Percentiles rank a stretch among this genome's conserved stretches.
Conservation (phyloP, 1,140 invertebrate species). For the Plectus sambesii region DNA sequence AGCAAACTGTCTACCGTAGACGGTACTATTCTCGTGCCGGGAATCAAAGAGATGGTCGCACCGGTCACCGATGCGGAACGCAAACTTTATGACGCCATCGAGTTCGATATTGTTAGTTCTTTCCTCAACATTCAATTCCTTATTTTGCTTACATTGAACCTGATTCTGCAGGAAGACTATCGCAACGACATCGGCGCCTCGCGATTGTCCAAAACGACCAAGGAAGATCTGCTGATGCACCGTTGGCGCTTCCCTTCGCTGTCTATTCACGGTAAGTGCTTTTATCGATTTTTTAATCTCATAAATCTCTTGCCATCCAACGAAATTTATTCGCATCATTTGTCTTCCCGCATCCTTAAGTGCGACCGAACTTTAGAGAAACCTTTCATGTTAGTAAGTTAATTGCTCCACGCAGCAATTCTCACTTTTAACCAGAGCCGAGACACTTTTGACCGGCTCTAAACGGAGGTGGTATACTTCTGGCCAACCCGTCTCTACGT, state of each 20-base stretch:
- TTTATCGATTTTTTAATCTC: too few relatives aligned
- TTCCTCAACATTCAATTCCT: too few relatives aligned
- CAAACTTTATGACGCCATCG: slow-evolving; percentile 68
- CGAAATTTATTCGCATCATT: too few relatives aligned
- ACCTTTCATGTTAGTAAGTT: too few relatives aligned
- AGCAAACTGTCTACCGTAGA: slow-evolving; percentile 68
- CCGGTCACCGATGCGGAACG: slow-evolving; percentile 61
- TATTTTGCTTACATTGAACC: slow-evolving; percentile 9
- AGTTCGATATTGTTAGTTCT: slow-evolving; percentile 63
- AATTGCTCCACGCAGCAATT: too few relatives aligned
- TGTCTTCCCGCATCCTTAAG: too few relatives aligned
- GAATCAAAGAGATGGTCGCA: slow-evolving; percentile 66
- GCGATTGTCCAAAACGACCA: slow-evolving; percentile 61
- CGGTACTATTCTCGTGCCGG: slow-evolving; percentile 68
- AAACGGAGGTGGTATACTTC: too few relatives aligned
- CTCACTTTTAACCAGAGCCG: too few relatives aligned
- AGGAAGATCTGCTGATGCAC: slow-evolving; percentile 51
- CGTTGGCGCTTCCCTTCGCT: slow-evolving; percentile 40
- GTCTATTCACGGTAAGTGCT: slow-evolving; percentile 48
- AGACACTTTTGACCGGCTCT: too few relatives aligned
- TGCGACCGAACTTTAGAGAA: too few relatives aligned
- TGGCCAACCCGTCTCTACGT: too few relatives aligned
- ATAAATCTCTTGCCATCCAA: too few relatives aligned
- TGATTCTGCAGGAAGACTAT: slow-evolving; percentile 56
- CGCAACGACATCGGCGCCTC: slow-evolving; percentile 59